Evolutionary conservation across 1,140 invertebrate genomes (phyloP).

Genomic region (Bursaphelenchus mucronatus): DNA sequence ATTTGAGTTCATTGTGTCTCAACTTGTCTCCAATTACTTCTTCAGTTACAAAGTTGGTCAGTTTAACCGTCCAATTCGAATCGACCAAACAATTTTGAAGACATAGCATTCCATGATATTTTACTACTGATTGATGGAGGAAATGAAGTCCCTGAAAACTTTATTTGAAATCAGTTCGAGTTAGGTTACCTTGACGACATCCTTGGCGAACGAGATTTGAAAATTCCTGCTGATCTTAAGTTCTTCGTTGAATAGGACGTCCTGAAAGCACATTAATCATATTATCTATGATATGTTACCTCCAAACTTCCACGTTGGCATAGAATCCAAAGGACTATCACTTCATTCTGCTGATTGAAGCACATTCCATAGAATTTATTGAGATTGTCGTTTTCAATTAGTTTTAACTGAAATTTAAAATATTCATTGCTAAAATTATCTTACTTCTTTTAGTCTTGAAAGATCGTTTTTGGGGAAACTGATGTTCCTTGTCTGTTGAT

Average conservation of each 20-base stretch:
- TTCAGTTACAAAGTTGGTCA: conserved; percentile 58
- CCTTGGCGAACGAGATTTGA: conserved; percentile 58
- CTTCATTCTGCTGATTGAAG: conserved; percentile 54
- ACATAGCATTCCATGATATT: conserved; percentile 52
- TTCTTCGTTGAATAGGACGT: conserved; percentile 57
- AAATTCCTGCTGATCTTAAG: conserved; percentile 55
- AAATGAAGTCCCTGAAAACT: conserved; percentile 47
- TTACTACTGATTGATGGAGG: conserved; percentile 44
- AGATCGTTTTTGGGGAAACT: conserved; percentile 47
- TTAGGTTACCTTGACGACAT: conserved; percentile 46
- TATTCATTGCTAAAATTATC: conserved; percentile 1
- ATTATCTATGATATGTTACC: conserved; percentile 22
- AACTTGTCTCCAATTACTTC: conserved; percentile 36
- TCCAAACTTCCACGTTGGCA: conserved; percentile 53
- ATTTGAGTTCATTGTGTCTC: conserved; percentile 48
- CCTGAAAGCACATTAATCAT: conserved; percentile 29
- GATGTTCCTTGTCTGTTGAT: conserved; percentile 48
- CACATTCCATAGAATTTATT: conserved; percentile 56
- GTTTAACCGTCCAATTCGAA: conserved; percentile 57
- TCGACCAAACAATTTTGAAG: conserved; percentile 57
- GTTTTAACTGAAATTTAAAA: conserved; percentile 34
- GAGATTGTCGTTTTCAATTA: conserved; percentile 51
- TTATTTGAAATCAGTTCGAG: not conserved
- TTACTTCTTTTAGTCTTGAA: conserved; percentile 49
- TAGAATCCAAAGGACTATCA: conserved; percentile 50